Evolutionary conservation across 2,888 invertebrate genomes (phyloP), one percentile per base, ranked within the genome.

Genomic region (Acleris sparsana): DNA sequence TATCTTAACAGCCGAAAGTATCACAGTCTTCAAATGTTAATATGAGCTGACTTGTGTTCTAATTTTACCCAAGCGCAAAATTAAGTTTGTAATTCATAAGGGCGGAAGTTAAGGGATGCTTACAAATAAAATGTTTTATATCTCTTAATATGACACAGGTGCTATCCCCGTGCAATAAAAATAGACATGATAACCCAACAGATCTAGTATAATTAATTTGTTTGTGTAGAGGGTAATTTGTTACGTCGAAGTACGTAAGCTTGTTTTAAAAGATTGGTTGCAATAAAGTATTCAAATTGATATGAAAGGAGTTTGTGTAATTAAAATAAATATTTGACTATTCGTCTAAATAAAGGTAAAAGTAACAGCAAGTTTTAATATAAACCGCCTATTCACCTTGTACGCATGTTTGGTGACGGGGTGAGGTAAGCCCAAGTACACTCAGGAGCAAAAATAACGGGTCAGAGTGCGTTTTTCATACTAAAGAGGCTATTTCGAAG

Each of bases 101-200:
- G 77, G 74, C 75, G 78, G 78, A 75, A 75, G 73, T 67, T 59
- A 73, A 70, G 75, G 80, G 77, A 73, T 77, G 76, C 52, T 70
- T 61, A 51, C 66, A 69, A 71, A 73, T 72, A 74, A 73, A 77
- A 74, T 71, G 71, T 74, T 75, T 77, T 72, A 75, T 73, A 71
- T 71, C 68, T 61, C 56, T 22, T 64, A 67, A 63, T 71, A 64
- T 58, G 53, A 62, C 53, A 66, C 66, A 66, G 66, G 66, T 66
- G 62, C 61, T 44, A 18, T 53, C 22, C 22, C 4, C 18, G 44
- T 66, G 57, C 39, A 66, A 62, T 66, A 66, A 57, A 65, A 66
- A 66, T 66, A 66, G 57, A 65, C 57, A 62, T 62, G 62, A 66
- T 66, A 57, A 62, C 62, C 66, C 52, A 61, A 55, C 44, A 48